These are phyloP conservation scores for Bombus sylvicola DNA, from an alignment of 1,140 invertebrate genomes.

Conservation along the genomic window DNA sequence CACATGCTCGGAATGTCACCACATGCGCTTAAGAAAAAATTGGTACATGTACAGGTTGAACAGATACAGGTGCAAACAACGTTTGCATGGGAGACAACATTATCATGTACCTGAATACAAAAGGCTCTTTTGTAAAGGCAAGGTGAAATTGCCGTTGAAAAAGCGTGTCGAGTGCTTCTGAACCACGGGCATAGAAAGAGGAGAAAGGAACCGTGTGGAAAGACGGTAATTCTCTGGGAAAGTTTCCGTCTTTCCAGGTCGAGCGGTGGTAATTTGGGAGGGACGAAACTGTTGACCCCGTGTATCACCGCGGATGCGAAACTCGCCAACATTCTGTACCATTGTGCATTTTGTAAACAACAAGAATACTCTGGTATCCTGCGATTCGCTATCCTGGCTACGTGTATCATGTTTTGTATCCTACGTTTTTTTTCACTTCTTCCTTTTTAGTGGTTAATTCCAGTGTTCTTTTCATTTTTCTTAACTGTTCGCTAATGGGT, in stretches of 20 bases:
- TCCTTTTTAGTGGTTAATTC: neutral
- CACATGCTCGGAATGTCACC: neutral
- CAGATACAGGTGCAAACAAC: neutral
- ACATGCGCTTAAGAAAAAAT: neutral
- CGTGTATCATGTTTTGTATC: neutral
- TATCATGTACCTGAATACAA: constrained; percentile 67
- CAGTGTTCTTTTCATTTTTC: neutral
- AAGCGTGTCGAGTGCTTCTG: constrained; percentile 61
- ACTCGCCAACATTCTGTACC: neutral
- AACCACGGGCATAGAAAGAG: constrained; percentile 45
- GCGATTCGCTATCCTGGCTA: neutral
- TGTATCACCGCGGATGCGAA: constrained; percentile 25
- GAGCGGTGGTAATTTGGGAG: constrained; percentile 42
- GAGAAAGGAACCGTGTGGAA: constrained; percentile 48
- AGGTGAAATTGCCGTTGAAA: constrained; percentile 59
- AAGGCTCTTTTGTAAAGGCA: constrained; percentile 52
- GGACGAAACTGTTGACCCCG: constrained; percentile 49
- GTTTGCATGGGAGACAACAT: constrained; percentile 51
- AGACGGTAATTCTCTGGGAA: constrained; percentile 36
- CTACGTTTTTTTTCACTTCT: neutral
- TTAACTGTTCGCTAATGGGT: too few species aligned
- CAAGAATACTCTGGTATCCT: neutral
- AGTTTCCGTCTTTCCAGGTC: constrained; percentile 55
- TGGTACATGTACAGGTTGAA: neutral
- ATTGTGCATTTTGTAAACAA: neutral